Percentiles rank a stretch among this genome's conserved stretches.
phyloP scores from a whole-genome alignment of 2,888 invertebrate species.

The Mesorhabditis spiculigera region DNA sequence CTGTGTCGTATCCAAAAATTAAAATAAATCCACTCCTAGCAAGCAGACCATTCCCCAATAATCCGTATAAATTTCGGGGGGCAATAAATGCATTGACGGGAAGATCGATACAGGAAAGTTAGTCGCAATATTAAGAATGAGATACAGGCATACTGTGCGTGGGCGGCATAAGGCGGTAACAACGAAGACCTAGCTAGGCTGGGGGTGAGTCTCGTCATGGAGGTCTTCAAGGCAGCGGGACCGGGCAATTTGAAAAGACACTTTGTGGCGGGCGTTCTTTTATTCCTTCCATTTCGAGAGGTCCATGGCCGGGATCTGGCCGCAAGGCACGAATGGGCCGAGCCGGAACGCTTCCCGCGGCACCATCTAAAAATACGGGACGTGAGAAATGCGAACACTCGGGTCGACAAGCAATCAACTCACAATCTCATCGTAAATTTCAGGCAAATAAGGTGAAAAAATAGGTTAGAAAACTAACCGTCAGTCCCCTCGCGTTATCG shows the following conservation, averaged over 20 bases:
- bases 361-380: conserved; percentile 32
- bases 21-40: too few species aligned
- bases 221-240: neutral
- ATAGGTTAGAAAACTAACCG: conserved; percentile 15
- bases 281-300: conserved; percentile 52
- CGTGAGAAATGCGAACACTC: neutral
- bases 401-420: neutral
- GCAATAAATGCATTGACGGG: too few species aligned
- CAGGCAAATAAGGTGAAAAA: neutral
- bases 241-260: neutral
- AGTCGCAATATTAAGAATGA: too few species aligned
- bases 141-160: too few species aligned
- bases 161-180: too few species aligned
- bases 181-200: neutral
- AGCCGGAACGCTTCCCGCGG: conserved; percentile 56
- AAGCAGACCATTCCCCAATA: too few species aligned
- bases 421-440: neutral
- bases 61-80: too few species aligned
- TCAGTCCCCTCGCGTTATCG: conserved; percentile 77
- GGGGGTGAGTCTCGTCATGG: neutral
- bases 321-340: conserved; percentile 50
- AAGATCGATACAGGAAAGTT: too few species aligned
- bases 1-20: too few species aligned
- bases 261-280: neutral
- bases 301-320: conserved; percentile 55